These are phyloP conservation scores for Odontamblyopus lacepedii DNA, from an alignment of 2,797 vertebrate species.

Conservation along the genomic window DNA sequence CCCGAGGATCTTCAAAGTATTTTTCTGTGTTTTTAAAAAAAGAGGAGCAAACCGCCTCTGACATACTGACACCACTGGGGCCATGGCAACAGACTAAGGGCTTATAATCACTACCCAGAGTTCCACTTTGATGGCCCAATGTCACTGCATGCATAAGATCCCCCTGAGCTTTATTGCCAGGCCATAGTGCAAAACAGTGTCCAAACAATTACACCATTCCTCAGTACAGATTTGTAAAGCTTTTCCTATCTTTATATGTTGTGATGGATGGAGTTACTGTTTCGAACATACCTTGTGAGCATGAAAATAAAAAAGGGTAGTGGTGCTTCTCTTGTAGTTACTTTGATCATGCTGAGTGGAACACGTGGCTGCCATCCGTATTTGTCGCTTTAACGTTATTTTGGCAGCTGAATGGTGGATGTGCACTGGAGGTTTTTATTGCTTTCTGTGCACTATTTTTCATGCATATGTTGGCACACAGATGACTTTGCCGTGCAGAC, in stretches of 20 bases:
- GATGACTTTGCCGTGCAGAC: slow-evolving; percentile 26
- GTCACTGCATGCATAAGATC: slow-evolving; percentile 52
- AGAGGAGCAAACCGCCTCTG: slow-evolving; percentile 51
- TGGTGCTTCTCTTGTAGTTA: slow-evolving; percentile 19
- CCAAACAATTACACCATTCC: slow-evolving; percentile 65
- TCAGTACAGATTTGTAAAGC: slow-evolving; percentile 42
- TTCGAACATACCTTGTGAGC: slow-evolving; percentile 32
- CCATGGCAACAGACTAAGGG: slow-evolving; percentile 66
- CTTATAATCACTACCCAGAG: slow-evolving; percentile 64
- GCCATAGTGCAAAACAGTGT: slow-evolving; percentile 65
- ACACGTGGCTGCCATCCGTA: slow-evolving; percentile 15
- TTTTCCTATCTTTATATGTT: slow-evolving; percentile 44
- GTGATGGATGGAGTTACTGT: slow-evolving; percentile 5
- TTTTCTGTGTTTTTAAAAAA: slow-evolving; percentile 63
- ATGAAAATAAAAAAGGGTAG: slow-evolving; percentile 36
- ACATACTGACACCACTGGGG: slow-evolving; percentile 64
- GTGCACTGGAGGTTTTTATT: slow-evolving; percentile 27
- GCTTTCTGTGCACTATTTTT: slow-evolving; percentile 40
- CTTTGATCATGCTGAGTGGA: slow-evolving; percentile 46
- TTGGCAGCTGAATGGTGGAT: slow-evolving; percentile 26
- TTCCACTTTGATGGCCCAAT: slow-evolving; percentile 51
- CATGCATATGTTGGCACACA: slow-evolving; percentile 37
- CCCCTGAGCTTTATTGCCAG: slow-evolving; percentile 61
- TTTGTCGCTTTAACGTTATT: slow-evolving; percentile 34
- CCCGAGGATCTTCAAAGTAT: slow-evolving; percentile 52